phyloP scores from a whole-genome alignment of 2,888 invertebrate genomes.

The Zhuqinia jingwanae region DNA sequence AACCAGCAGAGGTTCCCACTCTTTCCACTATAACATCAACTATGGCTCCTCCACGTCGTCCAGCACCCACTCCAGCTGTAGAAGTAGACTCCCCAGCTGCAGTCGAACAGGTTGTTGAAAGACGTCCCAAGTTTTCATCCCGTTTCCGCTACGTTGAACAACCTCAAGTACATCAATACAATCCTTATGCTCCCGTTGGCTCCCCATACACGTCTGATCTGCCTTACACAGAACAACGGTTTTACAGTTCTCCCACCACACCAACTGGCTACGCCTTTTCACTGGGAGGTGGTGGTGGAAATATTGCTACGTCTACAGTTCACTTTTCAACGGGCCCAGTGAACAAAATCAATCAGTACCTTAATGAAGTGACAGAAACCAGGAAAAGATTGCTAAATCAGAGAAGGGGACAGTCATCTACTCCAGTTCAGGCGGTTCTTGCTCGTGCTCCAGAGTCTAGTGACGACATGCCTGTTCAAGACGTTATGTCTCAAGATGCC shows the following conservation, averaged over 20 bases:
- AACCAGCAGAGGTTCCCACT: not conserved
- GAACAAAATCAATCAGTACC: conserved; percentile 36
- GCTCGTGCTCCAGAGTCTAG: not conserved
- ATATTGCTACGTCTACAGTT: conserved; percentile 43
- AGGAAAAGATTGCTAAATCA: conserved; percentile 3
- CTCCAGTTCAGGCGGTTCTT: not conserved
- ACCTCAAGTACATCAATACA: conserved; percentile 32
- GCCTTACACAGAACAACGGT: conserved; percentile 55
- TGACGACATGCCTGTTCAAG: not conserved
- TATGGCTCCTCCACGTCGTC: not conserved
- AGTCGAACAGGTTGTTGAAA: not conserved
- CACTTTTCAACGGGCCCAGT: conserved; percentile 60
- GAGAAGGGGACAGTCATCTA: not conserved
- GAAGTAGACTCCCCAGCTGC: not conserved
- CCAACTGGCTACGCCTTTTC: conserved; percentile 56
- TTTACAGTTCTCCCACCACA: conserved; percentile 57
- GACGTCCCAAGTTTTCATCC: conserved; percentile 54
- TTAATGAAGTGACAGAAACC: conserved; percentile 51
- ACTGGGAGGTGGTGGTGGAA: conserved; percentile 45
- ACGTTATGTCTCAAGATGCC: conserved; percentile 18
- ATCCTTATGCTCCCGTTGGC: conserved; percentile 27
- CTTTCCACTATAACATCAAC: conserved; percentile 16
- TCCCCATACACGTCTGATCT: conserved; percentile 37
- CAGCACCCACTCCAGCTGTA: not conserved
- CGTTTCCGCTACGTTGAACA: conserved; percentile 59